Percentiles rank a stretch among this genome's conserved stretches.
Evolutionary conservation across 64 coral and sea anemone species (phyloP).

Genomic region (Pocillopora verrucosa): DNA sequence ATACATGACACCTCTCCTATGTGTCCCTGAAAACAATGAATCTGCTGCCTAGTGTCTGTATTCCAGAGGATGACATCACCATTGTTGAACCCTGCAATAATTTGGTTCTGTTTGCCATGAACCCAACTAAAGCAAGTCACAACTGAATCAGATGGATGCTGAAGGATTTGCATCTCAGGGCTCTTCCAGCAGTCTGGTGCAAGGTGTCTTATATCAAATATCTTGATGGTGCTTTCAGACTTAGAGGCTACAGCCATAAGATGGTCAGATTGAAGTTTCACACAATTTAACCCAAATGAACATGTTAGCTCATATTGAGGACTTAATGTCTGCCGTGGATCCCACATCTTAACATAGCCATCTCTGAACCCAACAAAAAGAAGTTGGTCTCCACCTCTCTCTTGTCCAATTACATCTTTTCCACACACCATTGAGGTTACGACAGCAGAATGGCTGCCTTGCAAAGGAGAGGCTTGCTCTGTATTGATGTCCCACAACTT

Average conservation of each 20-base stretch:
- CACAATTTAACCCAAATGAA: conserved; percentile 51
- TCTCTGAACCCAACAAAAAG: conserved; percentile 67
- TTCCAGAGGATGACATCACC: conserved; percentile 78
- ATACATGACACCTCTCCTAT: conserved; percentile 36
- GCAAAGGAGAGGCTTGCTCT: conserved; percentile 47
- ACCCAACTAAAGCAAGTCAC: conserved; percentile 41
- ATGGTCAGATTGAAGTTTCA: conserved; percentile 35
- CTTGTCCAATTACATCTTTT: conserved; percentile 32
- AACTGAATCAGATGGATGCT: conserved; percentile 16
- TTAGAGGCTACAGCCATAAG: conserved; percentile 43
- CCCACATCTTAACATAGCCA: conserved; percentile 81
- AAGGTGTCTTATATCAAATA: conserved; percentile 80
- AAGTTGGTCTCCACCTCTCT: conserved; percentile 8
- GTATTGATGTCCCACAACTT: conserved; percentile 69
- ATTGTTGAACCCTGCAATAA: conserved; percentile 68
- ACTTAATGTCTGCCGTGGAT: conserved; percentile 29
- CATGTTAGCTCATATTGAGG: conserved; percentile 52
- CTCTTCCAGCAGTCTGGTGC: conserved; percentile 48
- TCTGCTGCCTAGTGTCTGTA: conserved; percentile 24
- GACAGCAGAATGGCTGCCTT: conserved; percentile 59
- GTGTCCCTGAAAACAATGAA: conserved; percentile 57
- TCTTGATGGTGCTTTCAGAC: conserved; percentile 53
- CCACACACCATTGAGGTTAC: conserved; percentile 58
- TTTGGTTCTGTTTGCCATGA: conserved; percentile 19
- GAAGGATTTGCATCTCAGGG: conserved; percentile 35